Conservation (phyloP, 2,113 vertebrate species). For the Ceyx margarethae region DNA sequence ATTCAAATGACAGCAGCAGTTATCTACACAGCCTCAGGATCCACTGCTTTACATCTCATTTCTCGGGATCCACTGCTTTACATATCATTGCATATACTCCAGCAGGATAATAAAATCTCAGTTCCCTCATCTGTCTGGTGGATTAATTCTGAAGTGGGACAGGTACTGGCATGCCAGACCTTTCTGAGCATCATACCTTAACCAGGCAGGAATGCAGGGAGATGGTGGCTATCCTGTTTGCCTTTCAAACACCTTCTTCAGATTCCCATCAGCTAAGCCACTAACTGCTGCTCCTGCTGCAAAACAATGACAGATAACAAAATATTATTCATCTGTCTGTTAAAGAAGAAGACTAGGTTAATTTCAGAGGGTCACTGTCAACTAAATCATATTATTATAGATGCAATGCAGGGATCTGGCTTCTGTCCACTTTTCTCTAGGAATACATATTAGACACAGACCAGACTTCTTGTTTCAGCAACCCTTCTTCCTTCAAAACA, state of each 20-base stretch:
- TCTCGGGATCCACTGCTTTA: background rate
- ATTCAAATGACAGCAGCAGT: background rate
- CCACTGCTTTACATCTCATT: background rate
- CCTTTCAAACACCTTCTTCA: background rate
- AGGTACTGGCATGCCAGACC: background rate
- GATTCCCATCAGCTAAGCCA: background rate
- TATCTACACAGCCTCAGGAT: background rate
- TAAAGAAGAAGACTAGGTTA: background rate
- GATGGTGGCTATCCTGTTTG: background rate
- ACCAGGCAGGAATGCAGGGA: fast-evolving
- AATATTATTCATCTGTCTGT: background rate
- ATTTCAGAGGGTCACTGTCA: background rate
- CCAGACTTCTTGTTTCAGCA: background rate
- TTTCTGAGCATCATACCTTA: background rate
- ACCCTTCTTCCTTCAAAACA: background rate
- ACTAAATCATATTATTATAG: background rate
- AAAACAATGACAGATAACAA: background rate
- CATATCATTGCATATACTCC: background rate
- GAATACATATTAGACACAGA: background rate
- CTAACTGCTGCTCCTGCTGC: background rate
- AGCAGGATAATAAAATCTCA: background rate
- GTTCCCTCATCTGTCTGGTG: background rate
- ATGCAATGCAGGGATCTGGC: background rate
- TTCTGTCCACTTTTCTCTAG: background rate
- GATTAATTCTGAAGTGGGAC: background rate